Evolutionary conservation across 2,113 vertebrate genomes (phyloP).

Genomic region (Hiodon alosoides): DNA sequence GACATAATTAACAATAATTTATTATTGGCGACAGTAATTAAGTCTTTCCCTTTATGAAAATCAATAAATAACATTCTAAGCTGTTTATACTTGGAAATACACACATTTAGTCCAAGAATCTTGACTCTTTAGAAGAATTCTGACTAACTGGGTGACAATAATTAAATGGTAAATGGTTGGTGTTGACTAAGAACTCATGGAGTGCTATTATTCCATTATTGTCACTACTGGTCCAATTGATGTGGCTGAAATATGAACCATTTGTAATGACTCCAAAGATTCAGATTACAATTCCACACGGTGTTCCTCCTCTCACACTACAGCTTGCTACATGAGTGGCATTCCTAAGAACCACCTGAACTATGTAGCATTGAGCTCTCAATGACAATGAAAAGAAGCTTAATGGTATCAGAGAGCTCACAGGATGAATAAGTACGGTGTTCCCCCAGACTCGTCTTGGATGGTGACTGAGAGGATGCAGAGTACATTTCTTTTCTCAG

Average conservation of each 20-base stretch:
- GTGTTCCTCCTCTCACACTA: background rate
- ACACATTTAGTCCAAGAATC: background rate
- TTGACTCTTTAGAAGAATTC: background rate
- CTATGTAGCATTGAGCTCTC: background rate
- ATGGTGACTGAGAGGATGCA: constrained; percentile 18
- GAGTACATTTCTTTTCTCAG: constrained; percentile 30
- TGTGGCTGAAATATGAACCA: background rate
- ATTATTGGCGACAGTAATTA: too few species aligned
- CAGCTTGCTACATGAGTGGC: background rate
- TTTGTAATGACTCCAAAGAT: background rate
- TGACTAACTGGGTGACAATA: background rate
- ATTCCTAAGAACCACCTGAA: background rate
- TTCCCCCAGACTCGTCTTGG: constrained; percentile 7
- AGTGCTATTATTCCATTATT: too few species aligned
- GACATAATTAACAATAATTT: background rate
- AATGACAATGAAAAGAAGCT: constrained; percentile 10
- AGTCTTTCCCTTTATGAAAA: too few species aligned
- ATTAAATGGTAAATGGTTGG: background rate
- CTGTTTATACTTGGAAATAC: too few species aligned
- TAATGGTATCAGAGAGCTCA: constrained; percentile 9
- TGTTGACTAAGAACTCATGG: background rate
- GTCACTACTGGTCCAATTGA: too few species aligned
- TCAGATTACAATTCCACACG: background rate
- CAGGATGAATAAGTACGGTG: constrained; percentile 23
- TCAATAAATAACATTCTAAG: too few species aligned